A percentile compares a stretch with the other conserved stretches of the same genome.
Evolutionary conservation across 2,113 vertebrate species (phyloP).

Genomic region (Equus przewalskii): DNA sequence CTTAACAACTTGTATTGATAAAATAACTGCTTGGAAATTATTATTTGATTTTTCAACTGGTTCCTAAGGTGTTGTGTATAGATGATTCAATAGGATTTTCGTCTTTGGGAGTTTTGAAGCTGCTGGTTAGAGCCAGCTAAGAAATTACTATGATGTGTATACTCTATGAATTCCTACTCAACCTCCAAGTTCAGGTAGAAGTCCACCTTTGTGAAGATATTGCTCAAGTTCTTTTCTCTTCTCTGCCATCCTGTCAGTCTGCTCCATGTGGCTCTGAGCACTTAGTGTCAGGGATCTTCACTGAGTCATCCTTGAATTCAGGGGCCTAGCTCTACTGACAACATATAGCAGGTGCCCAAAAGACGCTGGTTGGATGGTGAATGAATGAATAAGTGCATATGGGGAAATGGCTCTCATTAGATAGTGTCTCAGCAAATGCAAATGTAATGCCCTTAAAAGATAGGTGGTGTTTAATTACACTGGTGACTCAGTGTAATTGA

Average conservation of each 20-base stretch:
- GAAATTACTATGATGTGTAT: background rate
- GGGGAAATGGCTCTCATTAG: background rate
- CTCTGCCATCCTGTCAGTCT: background rate
- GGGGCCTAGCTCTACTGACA: background rate
- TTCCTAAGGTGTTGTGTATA: background rate
- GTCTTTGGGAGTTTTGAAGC: constrained; percentile 48
- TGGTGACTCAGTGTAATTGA: background rate
- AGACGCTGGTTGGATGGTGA: background rate
- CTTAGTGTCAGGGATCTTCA: constrained; percentile 5
- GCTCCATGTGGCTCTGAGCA: background rate
- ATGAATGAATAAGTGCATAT: background rate
- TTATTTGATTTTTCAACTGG: background rate
- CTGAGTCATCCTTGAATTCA: background rate
- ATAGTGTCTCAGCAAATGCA: background rate
- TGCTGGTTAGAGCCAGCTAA: constrained; percentile 11
- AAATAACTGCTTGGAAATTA: constrained; percentile 1
- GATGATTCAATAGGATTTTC: background rate
- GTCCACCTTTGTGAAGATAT: background rate
- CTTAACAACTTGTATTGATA: background rate
- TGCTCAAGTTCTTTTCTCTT: background rate
- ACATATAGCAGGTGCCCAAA: background rate
- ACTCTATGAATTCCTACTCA: background rate
- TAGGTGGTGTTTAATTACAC: background rate
- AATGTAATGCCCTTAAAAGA: background rate
- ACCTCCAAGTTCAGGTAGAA: background rate